Conservation (phyloP, 2,888 invertebrate genomes). For the Chalcosyrphus nemorum region DNA sequence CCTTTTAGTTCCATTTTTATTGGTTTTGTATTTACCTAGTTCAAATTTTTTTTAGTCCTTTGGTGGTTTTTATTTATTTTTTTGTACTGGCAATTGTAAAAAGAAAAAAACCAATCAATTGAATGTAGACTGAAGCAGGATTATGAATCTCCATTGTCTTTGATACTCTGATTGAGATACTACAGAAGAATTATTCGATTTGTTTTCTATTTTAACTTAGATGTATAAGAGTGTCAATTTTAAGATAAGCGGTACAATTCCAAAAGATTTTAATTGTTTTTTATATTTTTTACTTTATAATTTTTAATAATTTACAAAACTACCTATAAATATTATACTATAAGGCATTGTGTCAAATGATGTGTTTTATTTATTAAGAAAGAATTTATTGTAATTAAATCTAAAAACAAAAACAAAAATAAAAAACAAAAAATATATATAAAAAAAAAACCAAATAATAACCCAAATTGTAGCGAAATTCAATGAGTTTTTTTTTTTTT, state of each 20-base stretch:
- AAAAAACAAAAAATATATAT: constrained; percentile 13
- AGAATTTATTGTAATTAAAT: constrained; percentile 55
- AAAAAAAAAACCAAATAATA: too few species aligned
- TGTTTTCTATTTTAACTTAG: constrained; percentile 17
- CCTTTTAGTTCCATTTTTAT: too few species aligned
- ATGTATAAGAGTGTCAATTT: constrained; percentile 62
- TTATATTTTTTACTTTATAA: constrained; percentile 15
- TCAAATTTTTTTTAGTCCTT: neutral
- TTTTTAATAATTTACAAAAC: constrained; percentile 43
- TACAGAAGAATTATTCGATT: neutral
- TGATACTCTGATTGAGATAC: neutral
- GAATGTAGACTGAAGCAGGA: neutral
- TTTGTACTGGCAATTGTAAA: neutral
- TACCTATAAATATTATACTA: constrained; percentile 4
- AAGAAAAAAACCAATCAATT: neutral
- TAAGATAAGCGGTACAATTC: constrained; percentile 53
- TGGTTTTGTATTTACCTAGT: neutral
- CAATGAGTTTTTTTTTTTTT: neutral
- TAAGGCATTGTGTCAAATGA: constrained; percentile 28
- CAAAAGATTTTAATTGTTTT: constrained; percentile 9
- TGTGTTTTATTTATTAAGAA: constrained; percentile 46
- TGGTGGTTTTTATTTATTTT: neutral
- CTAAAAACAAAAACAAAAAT: constrained; percentile 9
- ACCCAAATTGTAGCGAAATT: constrained; percentile 24
- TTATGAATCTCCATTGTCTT: neutral